Evolutionary conservation across 2,888 invertebrate species (phyloP).

Genomic region (Dynastes tityus): DNA sequence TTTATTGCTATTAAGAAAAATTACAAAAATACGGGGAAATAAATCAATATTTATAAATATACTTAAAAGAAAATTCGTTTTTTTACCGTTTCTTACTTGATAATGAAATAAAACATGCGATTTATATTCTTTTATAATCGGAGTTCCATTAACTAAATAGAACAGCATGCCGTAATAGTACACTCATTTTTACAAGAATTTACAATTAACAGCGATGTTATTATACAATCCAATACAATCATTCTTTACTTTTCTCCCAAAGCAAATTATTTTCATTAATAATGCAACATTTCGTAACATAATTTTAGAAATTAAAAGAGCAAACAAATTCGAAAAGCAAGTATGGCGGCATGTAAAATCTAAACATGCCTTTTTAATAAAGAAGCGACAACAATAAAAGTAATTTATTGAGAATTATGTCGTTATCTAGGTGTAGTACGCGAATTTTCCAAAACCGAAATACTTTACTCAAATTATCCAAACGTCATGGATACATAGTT

Average conservation of each 20-base stretch:
- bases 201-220: too few relatives aligned
- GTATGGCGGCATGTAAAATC: conserved; percentile 28
- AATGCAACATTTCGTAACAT: conserved; percentile 19
- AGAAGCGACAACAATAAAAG: conserved; percentile 16
- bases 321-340: not conserved
- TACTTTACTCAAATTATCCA: conserved; percentile 51
- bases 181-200: too few relatives aligned
- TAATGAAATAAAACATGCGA: too few relatives aligned
- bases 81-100: too few relatives aligned
- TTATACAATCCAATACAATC: too few relatives aligned
- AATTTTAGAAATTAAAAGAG: conserved; percentile 15
- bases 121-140: too few relatives aligned
- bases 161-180: not conserved
- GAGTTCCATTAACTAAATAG: too few relatives aligned
- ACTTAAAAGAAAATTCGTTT: too few relatives aligned
- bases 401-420: conserved; percentile 61
- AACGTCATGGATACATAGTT: conserved; percentile 77
- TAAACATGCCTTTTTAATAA: conserved; percentile 37
- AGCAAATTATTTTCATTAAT: conserved; percentile 7
- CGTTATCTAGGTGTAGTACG: conserved; percentile 67
- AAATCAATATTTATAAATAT: not conserved
- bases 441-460: conserved; percentile 62
- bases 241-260: too few relatives aligned
- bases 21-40: not conserved
- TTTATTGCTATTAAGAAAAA: not conserved